A percentile compares a stretch with the other conserved stretches of the same genome.
These are phyloP conservation scores for Carassius carassius DNA, from an alignment of 2,113 vertebrate species.

Conservation along the genomic window DNA sequence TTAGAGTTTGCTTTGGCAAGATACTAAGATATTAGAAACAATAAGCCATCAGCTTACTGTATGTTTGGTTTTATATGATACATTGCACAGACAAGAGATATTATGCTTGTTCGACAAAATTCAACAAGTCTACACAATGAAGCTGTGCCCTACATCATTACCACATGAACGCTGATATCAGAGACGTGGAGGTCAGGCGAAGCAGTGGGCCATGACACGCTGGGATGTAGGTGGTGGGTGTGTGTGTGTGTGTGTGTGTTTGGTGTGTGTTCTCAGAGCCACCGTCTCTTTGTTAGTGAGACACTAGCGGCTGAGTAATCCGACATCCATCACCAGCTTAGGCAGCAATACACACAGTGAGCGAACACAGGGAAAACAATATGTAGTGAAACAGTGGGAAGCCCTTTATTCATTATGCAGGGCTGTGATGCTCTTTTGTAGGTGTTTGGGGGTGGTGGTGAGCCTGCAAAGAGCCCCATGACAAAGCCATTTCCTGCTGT, in stretches of 20 bases:
- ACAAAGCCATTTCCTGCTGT: slow-evolving; percentile 60
- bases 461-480: slow-evolving; percentile 55
- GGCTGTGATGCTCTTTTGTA: slow-evolving; percentile 64
- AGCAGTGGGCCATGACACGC: slow-evolving; percentile 52
- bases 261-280: slow-evolving; percentile 46
- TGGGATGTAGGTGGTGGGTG: slow-evolving; percentile 51
- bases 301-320: slow-evolving; percentile 63
- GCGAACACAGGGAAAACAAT: slow-evolving; percentile 68
- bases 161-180: slow-evolving; percentile 44
- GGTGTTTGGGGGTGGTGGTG: slow-evolving; percentile 57
- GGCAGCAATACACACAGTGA: slow-evolving; percentile 66
- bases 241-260: slow-evolving; percentile 43
- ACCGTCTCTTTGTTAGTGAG: slow-evolving; percentile 49
- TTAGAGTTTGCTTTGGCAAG: neutral
- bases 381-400: slow-evolving; percentile 66
- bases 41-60: neutral
- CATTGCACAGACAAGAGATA: neutral
- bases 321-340: slow-evolving; percentile 75
- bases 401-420: slow-evolving; percentile 63
- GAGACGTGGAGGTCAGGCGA: slow-evolving; percentile 46
- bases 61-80: neutral
- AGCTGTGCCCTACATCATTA: neutral
- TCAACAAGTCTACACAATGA: neutral
- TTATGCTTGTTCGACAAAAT: neutral
- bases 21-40: too few relatives aligned